Evolutionary conservation across 2,888 invertebrate genomes (phyloP), one percentile per base, ranked within the genome.

Genomic region (Phania funesta): DNA sequence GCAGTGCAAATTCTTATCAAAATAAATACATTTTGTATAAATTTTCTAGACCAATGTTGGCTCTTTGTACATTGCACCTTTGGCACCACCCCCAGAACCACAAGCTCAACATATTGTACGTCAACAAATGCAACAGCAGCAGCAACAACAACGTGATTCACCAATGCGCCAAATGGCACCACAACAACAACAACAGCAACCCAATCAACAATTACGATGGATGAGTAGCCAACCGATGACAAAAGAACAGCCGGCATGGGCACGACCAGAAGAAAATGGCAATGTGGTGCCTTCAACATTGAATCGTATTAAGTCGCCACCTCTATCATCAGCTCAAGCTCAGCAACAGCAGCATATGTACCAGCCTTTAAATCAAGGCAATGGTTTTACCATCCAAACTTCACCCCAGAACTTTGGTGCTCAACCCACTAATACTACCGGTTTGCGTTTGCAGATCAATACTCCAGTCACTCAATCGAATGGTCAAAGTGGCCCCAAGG

Each of bases 11-110:
- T 54, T 80, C 65, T 76, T 50, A 38, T 38, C 11, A 38, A 8
- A 35, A 35, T 9, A 35, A 32, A 68, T 62, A 71, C 20, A 60
- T 52, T 70, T 70, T 41, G 22, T 60, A 32, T 54, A 44, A 7
- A 22, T 46, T 54, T 41, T 73, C 4, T 76, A 90, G 88, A 90
- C 90, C 75, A 90, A 90, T 76, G 90, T 93, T 74, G 93, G 93
- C 73, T 92, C 92, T 16, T 89, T 93, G 46, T 93, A 93, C 84
- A 93, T 93, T 79, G 93, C 93, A 50, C 93, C 93, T 6, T 75
- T 94, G 92, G 89, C 92, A 35, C 86, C 86, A 35, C 86, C 89
- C 22, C 85, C 86, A 6, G 89, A 89, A 71, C 89, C 89, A 2
- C 89, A 89, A 81, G 88, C 89, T 9, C 90, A 85, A 77, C 87